phyloP scores from a whole-genome alignment of 2,797 vertebrate species.

The Oryzias dopingdopingensis region DNA sequence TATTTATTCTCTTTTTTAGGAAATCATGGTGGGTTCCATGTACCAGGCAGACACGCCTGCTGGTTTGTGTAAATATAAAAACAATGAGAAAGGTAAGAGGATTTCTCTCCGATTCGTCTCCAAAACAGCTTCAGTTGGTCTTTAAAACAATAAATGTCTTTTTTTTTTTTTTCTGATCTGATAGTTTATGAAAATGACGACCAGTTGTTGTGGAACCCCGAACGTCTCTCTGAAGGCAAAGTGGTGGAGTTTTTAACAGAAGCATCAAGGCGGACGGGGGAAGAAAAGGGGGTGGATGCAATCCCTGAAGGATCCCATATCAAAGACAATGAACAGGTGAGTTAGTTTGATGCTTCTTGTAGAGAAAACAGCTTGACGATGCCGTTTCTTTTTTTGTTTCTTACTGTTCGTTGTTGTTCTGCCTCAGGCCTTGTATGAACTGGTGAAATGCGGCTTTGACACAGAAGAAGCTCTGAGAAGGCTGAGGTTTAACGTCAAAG shows the following conservation, averaged over 20 bases:
- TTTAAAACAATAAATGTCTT: not conserved
- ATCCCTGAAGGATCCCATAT: conserved; percentile 95
- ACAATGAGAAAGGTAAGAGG: conserved; percentile 90
- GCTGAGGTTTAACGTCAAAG: conserved; percentile 92
- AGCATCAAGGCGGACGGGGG: conserved; percentile 89
- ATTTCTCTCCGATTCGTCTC: not conserved
- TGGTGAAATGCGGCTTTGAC: conserved; percentile 96
- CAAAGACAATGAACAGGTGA: conserved; percentile 97
- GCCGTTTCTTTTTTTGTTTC: not conserved
- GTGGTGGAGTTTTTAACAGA: conserved; percentile 92
- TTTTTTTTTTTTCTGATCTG: not conserved
- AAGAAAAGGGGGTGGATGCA: conserved; percentile 89
- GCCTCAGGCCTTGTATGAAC: conserved; percentile 90
- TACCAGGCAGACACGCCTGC: conserved; percentile 96
- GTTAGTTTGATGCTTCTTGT: not conserved
- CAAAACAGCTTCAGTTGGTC: not conserved
- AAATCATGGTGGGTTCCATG: conserved; percentile 99
- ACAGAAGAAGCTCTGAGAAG: conserved; percentile 92
- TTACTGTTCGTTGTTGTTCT: conserved; percentile 8
- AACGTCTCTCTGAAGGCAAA: conserved; percentile 88
- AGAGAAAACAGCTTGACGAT: too few species aligned
- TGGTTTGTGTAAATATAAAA: conserved; percentile 90
- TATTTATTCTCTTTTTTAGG: conserved; percentile 71
- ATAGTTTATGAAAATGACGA: conserved; percentile 97
- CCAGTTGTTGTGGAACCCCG: conserved; percentile 96